A percentile compares a stretch with the other conserved stretches of the same genome.
These are phyloP conservation scores for Caprella mutica DNA, from an alignment of 2,888 invertebrate genomes.

Conservation along the genomic window DNA sequence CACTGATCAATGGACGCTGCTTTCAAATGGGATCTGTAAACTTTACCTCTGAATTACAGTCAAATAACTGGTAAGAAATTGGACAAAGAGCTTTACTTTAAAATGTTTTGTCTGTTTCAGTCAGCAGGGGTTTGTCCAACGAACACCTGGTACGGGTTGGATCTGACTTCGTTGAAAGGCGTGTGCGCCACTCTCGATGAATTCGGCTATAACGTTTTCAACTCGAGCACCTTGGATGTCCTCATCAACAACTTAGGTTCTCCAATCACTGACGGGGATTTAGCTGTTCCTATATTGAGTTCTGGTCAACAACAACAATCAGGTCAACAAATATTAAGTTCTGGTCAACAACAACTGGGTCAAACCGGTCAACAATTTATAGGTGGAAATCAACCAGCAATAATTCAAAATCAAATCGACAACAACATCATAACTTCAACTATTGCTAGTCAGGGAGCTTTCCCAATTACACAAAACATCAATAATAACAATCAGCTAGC, in stretches of 20 bases:
- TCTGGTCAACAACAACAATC: background rate
- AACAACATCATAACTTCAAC: too few relatives aligned
- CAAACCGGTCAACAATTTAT: too few relatives aligned
- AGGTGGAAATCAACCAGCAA: too few relatives aligned
- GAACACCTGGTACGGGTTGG: constrained; percentile 27
- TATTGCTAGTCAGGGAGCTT: too few relatives aligned
- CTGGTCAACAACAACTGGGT: background rate
- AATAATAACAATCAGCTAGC: too few relatives aligned
- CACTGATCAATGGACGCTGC: constrained; percentile 20
- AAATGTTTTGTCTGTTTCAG: too few relatives aligned
- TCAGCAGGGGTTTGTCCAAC: constrained; percentile 23
- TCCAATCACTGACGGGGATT: background rate
- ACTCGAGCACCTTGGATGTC: constrained; percentile 15
- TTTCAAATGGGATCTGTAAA: constrained; percentile 27
- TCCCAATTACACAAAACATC: too few relatives aligned
- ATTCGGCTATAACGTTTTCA: constrained; percentile 26
- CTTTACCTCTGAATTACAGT: background rate
- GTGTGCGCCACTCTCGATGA: constrained; percentile 23
- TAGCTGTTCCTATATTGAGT: background rate
- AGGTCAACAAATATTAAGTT: background rate
- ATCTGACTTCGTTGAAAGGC: constrained; percentile 18
- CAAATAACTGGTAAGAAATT: background rate
- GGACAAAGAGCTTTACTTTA: background rate
- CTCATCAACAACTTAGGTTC: constrained; percentile 15
- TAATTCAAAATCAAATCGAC: too few relatives aligned